These are phyloP conservation scores for Epistrophe eligans DNA, from an alignment of 2,888 invertebrate species.

Conservation along the genomic window DNA sequence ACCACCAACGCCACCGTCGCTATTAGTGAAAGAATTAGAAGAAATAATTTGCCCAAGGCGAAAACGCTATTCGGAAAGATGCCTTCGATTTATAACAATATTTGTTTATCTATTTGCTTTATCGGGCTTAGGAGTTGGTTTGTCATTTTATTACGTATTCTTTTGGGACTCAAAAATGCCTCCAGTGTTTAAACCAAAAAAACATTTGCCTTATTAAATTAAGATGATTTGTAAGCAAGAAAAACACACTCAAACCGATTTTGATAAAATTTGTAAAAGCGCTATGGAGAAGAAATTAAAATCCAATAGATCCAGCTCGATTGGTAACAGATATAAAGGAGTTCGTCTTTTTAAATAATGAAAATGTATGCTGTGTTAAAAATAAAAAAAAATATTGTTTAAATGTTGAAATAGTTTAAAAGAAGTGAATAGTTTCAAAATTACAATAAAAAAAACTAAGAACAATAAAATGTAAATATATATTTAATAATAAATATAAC, in stretches of 20 bases:
- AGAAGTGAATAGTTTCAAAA: too few species aligned
- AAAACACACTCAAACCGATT: neutral
- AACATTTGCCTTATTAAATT: constrained; percentile 73
- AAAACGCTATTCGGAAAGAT: constrained; percentile 79
- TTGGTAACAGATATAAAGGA: neutral
- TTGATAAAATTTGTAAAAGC: neutral
- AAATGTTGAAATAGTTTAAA: neutral
- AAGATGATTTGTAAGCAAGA: neutral
- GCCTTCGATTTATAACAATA: constrained; percentile 81
- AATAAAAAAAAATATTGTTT: neutral
- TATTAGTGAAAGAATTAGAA: constrained; percentile 26
- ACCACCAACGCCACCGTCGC: neutral
- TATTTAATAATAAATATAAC: too few species aligned
- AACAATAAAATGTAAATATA: too few species aligned
- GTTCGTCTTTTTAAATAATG: neutral
- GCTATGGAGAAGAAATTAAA: too few species aligned
- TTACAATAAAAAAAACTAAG: too few species aligned
- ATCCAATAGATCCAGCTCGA: too few species aligned
- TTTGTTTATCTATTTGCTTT: constrained; percentile 82
- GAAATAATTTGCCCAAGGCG: constrained; percentile 76
- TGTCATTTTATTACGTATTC: constrained; percentile 83
- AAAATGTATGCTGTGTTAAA: neutral
- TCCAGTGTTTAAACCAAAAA: constrained; percentile 82
- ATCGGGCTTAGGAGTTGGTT: constrained; percentile 81
- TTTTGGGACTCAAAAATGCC: constrained; percentile 84